These are phyloP conservation scores for Acinonyx jubatus DNA, from an alignment of 2,113 vertebrate genomes.

Conservation along the genomic window DNA sequence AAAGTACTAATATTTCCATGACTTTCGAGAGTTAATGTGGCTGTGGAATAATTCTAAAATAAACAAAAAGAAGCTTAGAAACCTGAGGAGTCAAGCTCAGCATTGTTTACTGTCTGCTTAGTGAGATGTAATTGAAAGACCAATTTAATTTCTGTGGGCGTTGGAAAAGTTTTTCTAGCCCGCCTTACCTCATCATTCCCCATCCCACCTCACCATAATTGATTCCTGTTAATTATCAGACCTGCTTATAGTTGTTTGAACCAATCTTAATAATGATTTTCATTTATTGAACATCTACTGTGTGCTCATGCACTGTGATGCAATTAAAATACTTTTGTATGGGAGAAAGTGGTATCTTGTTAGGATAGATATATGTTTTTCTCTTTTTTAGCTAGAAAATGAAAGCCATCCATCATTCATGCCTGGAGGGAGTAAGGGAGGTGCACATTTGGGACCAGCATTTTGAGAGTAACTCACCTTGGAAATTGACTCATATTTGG, in stretches of 20 bases:
- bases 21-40: not conserved
- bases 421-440: not conserved
- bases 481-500: constrained; percentile 64
- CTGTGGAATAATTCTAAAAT: not conserved
- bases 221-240: constrained; percentile 17
- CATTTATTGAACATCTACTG: not conserved
- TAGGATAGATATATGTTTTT: constrained; percentile 58
- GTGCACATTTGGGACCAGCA: constrained; percentile 11
- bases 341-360: constrained; percentile 53
- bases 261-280: constrained; percentile 27
- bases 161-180: not conserved
- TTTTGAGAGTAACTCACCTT: constrained; percentile 72
- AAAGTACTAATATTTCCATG: not conserved
- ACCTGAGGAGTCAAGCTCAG: not conserved
- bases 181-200: not conserved
- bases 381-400: constrained; percentile 51
- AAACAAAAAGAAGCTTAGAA: not conserved
- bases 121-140: not conserved
- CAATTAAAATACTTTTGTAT: constrained; percentile 25
- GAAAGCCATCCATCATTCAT: constrained; percentile 50
- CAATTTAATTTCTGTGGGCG: not conserved
- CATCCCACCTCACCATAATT: not conserved
- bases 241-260: not conserved
- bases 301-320: not conserved
- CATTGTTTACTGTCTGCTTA: not conserved